phyloP scores from a whole-genome alignment of 2,113 vertebrate species.

The Ptilorrhoa leucosticta region DNA sequence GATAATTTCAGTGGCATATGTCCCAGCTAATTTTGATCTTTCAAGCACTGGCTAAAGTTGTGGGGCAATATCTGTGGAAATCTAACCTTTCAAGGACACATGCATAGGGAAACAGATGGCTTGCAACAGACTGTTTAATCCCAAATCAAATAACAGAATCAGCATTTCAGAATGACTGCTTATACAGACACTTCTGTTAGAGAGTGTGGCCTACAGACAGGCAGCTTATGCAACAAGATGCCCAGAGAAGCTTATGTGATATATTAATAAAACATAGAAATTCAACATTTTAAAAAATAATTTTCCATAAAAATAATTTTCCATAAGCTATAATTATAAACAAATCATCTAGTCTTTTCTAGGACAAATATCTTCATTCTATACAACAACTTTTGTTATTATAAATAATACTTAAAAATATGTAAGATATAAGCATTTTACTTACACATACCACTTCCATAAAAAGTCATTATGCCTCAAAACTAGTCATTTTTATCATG shows the following conservation, averaged over 20 bases:
- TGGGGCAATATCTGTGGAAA: constrained; percentile 71
- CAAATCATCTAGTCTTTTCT: not conserved
- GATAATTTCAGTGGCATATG: constrained; percentile 74
- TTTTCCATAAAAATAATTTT: not conserved
- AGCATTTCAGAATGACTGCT: constrained; percentile 75
- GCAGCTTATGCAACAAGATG: constrained; percentile 46
- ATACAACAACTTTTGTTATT: not conserved
- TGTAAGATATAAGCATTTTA: not conserved
- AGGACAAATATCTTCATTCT: not conserved
- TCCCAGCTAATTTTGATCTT: constrained; percentile 75
- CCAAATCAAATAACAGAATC: constrained; percentile 82
- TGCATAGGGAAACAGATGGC: constrained; percentile 78
- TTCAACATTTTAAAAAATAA: not conserved
- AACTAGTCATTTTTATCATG: not conserved
- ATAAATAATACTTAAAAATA: not conserved
- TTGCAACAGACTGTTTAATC: constrained; percentile 81
- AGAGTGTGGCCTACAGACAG: constrained; percentile 48
- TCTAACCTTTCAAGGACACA: constrained; percentile 79
- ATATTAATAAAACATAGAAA: not conserved
- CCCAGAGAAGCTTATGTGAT: not conserved
- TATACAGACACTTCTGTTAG: constrained; percentile 73
- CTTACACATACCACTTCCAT: not conserved
- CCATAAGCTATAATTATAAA: not conserved
- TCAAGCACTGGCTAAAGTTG: constrained; percentile 69
- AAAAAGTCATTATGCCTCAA: not conserved